Evolutionary conservation across 2,888 invertebrate genomes (phyloP), one percentile per base, ranked within the genome.

Genomic region (Meganola albula): DNA sequence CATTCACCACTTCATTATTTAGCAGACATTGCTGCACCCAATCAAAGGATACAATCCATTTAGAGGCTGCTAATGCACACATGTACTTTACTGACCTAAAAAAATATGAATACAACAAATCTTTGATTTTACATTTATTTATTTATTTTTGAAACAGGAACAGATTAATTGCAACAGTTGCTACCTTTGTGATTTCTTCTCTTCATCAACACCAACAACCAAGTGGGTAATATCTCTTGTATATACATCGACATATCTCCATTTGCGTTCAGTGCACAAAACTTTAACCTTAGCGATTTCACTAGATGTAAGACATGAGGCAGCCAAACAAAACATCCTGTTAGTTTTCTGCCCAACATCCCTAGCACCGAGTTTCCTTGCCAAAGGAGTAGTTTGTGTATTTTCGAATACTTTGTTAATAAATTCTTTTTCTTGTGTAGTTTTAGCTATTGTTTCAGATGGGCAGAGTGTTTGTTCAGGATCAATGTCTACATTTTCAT

Each of bases 21-120:
- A 57, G 53, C 24, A 88, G 50, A 53, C 88, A 88, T 37, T 77
- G 76, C 21, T 71, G 63, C 3, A 88, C 74, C 90, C 90, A 90
- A n/a, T 75, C 72, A 52, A 75, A 85, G 3, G 82, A 76, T 7
- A 90, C 58, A 16, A 90, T 87, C 89, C 89, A 90, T 50, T 87
- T 84, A 1, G 88, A 87, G 1, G 86, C 76, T 6, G 89, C 88
- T 23, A 90, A 61, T 1, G 89, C 88, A 26, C 78, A 75, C 65
- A 90, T 78, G 53, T 79, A 89, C 49, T 90, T 90, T 8, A 88
- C 74, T n/a, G 86, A 74, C 41, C 86, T 86, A 60, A 24, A 58
- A 47, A 32, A 14, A 12, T n/a, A 9, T n/a, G 12, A 30, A 9
- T 21, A 2, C 16, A 16, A 5, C 6, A 4, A 16, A 16, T 16